phyloP scores from a whole-genome alignment of 2,888 invertebrate genomes.

The Cephus runcator region DNA sequence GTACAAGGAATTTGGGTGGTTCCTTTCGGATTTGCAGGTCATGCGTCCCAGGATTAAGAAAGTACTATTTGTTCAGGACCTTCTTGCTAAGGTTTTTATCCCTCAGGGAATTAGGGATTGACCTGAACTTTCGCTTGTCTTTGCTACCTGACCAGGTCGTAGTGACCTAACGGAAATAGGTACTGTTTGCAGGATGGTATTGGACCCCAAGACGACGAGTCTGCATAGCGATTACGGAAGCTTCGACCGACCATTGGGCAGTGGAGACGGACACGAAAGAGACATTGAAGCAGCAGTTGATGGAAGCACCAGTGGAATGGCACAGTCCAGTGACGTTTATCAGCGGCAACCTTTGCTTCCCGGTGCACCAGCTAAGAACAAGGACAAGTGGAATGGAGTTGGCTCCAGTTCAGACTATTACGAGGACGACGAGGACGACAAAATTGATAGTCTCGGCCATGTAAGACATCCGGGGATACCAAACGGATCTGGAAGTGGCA shows the following conservation, averaged over 20 bases:
- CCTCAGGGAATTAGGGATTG: neutral
- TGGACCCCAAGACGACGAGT: slow-evolving; percentile 72
- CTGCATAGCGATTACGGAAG: slow-evolving; percentile 72
- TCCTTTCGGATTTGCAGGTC: neutral
- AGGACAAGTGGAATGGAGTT: slow-evolving; percentile 67
- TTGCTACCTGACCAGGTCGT: neutral
- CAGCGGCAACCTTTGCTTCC: slow-evolving; percentile 72
- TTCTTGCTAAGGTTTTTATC: neutral
- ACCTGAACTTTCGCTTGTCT: neutral
- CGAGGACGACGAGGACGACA: slow-evolving; percentile 66
- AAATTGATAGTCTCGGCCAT: slow-evolving; percentile 61
- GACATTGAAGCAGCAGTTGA: slow-evolving; percentile 65
- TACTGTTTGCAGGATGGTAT: slow-evolving; percentile 70
- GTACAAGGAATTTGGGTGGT: neutral
- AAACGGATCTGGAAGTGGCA: slow-evolving; percentile 64
- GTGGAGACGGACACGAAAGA: slow-evolving; percentile 54
- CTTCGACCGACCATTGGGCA: slow-evolving; percentile 67
- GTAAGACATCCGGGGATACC: slow-evolving; percentile 51
- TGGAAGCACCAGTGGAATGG: slow-evolving; percentile 62
- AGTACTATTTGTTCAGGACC: neutral
- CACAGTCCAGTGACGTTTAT: slow-evolving; percentile 68
- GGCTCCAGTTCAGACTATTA: slow-evolving; percentile 65
- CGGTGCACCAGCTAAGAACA: slow-evolving; percentile 63
- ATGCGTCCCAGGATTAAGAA: neutral
- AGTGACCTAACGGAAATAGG: neutral